Conservation (phyloP, 2,888 invertebrate genomes). For the Phania funesta region DNA sequence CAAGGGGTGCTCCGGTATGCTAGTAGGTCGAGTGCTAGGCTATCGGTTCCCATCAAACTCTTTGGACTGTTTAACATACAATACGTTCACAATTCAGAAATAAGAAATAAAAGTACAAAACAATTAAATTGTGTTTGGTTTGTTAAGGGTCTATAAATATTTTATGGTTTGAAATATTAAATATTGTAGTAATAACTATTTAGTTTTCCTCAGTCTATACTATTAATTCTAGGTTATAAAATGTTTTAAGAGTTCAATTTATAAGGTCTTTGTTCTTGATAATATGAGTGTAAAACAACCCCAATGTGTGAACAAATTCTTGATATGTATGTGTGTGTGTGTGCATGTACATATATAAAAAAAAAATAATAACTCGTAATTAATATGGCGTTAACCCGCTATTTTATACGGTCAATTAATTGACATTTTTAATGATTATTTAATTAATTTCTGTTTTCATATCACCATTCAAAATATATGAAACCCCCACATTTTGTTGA, state of each 20-base stretch:
- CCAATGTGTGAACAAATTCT: background rate
- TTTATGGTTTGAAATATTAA: too few species aligned
- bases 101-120: too few species aligned
- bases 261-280: background rate
- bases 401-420: constrained; percentile 40
- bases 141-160: too few species aligned
- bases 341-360: background rate
- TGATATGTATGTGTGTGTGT: background rate
- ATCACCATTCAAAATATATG: constrained; percentile 11
- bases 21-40: too few species aligned
- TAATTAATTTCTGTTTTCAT: constrained; percentile 4
- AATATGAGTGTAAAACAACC: constrained; percentile 12
- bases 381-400: constrained; percentile 40
- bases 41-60: too few species aligned
- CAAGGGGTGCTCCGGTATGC: too few species aligned
- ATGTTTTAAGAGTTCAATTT: background rate
- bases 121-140: too few species aligned
- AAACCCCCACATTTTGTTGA: background rate
- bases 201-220: background rate
- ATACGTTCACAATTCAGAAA: too few species aligned
- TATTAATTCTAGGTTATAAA: background rate
- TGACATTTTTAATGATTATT: constrained; percentile 23
- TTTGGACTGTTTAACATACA: too few species aligned
- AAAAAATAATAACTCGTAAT: constrained; percentile 16
- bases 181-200: too few species aligned